Conservation (phyloP, 53 echinoderm and acorn worm genomes). For the Echinarachnius parma region DNA sequence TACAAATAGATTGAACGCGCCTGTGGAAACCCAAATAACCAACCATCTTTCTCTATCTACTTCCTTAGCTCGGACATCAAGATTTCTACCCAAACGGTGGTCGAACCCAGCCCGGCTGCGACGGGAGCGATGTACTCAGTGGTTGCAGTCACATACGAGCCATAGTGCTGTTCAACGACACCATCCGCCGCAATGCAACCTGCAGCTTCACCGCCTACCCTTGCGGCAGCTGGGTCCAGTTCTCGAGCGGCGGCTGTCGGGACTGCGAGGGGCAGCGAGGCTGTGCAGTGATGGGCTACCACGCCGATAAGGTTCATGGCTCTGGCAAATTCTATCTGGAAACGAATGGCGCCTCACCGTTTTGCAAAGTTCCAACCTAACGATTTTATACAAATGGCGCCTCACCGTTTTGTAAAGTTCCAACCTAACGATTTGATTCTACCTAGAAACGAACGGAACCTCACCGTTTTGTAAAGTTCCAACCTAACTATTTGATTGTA, state of each 20-base stretch:
- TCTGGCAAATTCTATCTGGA: constrained; percentile 57
- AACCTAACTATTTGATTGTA: no score
- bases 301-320: constrained; percentile 32
- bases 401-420: constrained; percentile 48
- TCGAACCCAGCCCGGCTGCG: constrained; percentile 63
- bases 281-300: constrained; percentile 71
- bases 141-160: constrained; percentile 74
- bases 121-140: constrained; percentile 25
- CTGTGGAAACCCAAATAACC: neutral
- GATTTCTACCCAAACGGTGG: constrained; percentile 89
- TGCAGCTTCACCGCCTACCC: constrained; percentile 60
- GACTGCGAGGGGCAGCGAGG: constrained; percentile 48
- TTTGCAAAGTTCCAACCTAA: no score
- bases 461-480: no score
- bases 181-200: constrained; percentile 8
- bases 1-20: no score
- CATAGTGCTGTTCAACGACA: constrained; percentile 45
- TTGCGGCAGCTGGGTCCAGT: constrained; percentile 47
- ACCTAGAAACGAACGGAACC: no score
- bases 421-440: no score
- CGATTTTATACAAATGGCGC: constrained; percentile 42
- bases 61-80: constrained; percentile 55
- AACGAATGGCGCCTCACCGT: constrained; percentile 45
- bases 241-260: constrained; percentile 35
- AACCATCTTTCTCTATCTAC: neutral